Evolutionary conservation across 1,140 invertebrate genomes (phyloP).

Genomic region (Chironomus striatipennis): DNA sequence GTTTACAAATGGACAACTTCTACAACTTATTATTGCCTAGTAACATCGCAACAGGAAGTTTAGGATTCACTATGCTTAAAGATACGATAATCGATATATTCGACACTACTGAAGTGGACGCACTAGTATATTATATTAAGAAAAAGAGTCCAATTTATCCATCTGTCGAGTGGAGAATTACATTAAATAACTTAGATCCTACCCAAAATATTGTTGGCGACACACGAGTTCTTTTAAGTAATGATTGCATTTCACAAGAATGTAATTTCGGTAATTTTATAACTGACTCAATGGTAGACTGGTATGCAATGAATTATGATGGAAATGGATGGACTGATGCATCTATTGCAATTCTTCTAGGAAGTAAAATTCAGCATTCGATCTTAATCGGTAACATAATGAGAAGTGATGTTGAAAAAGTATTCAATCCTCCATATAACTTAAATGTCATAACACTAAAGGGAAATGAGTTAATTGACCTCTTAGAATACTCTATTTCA

Average conservation of each 20-base stretch:
- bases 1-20: slow-evolving; percentile 37
- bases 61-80: neutral
- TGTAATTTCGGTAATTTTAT: slow-evolving; percentile 82
- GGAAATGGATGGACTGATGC: slow-evolving; percentile 61
- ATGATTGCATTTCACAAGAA: slow-evolving; percentile 57
- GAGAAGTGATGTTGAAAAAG: neutral
- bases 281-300: slow-evolving; percentile 57
- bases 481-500: neutral
- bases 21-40: slow-evolving; percentile 45
- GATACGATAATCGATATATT: neutral
- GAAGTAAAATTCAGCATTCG: slow-evolving; percentile 42
- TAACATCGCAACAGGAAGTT: neutral
- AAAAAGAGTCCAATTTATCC: slow-evolving; percentile 39
- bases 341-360: slow-evolving; percentile 63
- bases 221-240: slow-evolving; percentile 51
- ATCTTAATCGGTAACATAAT: neutral
- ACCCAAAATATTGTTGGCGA: slow-evolving; percentile 48
- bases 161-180: slow-evolving; percentile 44
- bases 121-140: neutral
- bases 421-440: neutral
- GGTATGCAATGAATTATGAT: slow-evolving; percentile 38
- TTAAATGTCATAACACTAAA: neutral
- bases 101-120: neutral
- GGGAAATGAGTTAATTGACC: neutral
- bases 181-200: slow-evolving; percentile 26